phyloP scores from a whole-genome alignment of 2,797 vertebrate genomes.

The Schizopygopsis pylzovi region DNA sequence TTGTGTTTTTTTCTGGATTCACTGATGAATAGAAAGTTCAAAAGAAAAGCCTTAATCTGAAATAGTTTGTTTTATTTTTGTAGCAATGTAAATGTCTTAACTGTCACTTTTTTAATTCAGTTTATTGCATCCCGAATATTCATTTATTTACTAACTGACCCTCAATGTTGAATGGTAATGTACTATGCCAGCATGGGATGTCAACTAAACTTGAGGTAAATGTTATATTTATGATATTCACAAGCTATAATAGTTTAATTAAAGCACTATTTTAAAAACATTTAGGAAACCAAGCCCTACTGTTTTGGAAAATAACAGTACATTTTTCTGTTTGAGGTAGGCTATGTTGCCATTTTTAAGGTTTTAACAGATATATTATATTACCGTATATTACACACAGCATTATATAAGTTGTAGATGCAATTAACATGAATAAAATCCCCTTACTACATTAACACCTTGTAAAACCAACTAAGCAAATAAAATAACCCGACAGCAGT shows the following conservation, averaged over 20 bases:
- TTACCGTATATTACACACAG: neutral
- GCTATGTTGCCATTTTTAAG: neutral
- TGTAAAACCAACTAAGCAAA: neutral
- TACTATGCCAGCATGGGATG: neutral
- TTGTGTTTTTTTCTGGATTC: neutral
- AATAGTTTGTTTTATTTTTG: no score
- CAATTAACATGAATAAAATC: neutral
- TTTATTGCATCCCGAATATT: no score
- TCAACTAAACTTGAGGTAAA: neutral
- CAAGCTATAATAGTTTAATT: neutral
- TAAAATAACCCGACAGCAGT: neutral
- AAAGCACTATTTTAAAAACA: neutral
- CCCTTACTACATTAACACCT: neutral
- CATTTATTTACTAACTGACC: neutral
- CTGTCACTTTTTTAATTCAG: no score
- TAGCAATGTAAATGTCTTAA: no score
- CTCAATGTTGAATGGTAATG: neutral
- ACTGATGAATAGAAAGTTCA: neutral
- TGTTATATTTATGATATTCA: neutral
- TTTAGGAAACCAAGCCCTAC: neutral
- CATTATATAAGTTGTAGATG: neutral
- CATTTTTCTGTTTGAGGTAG: neutral
- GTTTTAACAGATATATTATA: neutral
- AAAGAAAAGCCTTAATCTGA: neutral
- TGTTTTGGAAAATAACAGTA: neutral